phyloP scores from a whole-genome alignment of 2,888 invertebrate species.

The Drosophila bunnanda region DNA sequence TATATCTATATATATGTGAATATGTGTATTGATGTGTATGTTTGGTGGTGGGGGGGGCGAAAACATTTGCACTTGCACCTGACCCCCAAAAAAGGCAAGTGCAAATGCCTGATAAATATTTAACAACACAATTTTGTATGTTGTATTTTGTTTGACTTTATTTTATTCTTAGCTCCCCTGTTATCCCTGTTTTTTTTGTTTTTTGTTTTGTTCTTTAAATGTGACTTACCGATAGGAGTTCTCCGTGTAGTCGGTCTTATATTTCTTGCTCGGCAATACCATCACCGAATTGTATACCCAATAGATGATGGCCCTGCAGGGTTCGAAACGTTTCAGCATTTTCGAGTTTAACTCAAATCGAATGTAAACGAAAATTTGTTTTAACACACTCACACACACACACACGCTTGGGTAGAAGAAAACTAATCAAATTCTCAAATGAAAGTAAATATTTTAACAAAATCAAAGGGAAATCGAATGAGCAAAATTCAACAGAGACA shows the following conservation, averaged over 20 bases:
- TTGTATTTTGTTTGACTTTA: neutral
- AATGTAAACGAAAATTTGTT: constrained; percentile 33
- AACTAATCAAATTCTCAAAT: constrained; percentile 51
- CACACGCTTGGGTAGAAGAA: constrained; percentile 5
- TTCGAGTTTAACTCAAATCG: constrained; percentile 20
- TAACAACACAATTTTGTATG: constrained; percentile 56
- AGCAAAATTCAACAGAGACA: constrained; percentile 19
- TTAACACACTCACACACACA: constrained; percentile 1
- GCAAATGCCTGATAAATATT: constrained; percentile 74
- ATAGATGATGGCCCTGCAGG: constrained; percentile 92
- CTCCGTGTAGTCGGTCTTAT: constrained; percentile 92
- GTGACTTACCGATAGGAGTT: constrained; percentile 90
- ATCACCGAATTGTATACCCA: constrained; percentile 96
- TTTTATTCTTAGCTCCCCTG: neutral
- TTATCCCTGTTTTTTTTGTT: neutral
- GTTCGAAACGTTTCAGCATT: constrained; percentile 28
- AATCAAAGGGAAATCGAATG: constrained; percentile 40
- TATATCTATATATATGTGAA: neutral
- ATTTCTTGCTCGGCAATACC: constrained; percentile 95
- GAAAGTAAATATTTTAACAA: constrained; percentile 52
- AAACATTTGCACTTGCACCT: constrained; percentile 48
- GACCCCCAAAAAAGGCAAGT: constrained; percentile 51
- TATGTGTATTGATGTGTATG: neutral
- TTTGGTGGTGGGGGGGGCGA: too few relatives aligned
- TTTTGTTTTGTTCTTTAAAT: constrained; percentile 8